Percentiles rank a stretch among this genome's conserved stretches.
Evolutionary conservation across 2,888 invertebrate genomes (phyloP).

Genomic region (Dinocampus coccinellae): DNA sequence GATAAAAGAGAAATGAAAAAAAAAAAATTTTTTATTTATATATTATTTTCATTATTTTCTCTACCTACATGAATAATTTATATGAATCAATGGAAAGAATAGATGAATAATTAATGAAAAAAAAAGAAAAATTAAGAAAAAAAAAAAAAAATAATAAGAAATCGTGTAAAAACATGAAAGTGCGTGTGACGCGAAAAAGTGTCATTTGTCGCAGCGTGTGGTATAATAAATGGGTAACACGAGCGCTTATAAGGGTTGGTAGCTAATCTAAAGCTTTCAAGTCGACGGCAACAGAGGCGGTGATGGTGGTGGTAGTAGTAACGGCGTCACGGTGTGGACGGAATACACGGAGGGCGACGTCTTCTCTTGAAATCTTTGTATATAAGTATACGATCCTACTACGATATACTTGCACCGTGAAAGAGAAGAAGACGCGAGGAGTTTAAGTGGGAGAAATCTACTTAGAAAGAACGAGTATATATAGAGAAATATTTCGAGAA

Average conservation of each 20-base stretch:
- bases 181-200: conserved; percentile 29
- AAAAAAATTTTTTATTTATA: too few relatives aligned
- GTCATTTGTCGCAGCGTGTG: conserved; percentile 56
- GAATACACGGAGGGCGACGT: conserved; percentile 34
- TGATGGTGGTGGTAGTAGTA: too few relatives aligned
- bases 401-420: conserved; percentile 30
- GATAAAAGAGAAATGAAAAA: too few relatives aligned
- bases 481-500: too few relatives aligned
- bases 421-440: conserved; percentile 38
- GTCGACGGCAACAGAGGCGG: conserved; percentile 34
- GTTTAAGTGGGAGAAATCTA: conserved; percentile 29
- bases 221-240: conserved; percentile 69
- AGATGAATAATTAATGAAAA: too few relatives aligned
- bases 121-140: not conserved
- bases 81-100: too few relatives aligned
- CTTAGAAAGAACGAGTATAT: conserved; percentile 14
- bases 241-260: conserved; percentile 67
- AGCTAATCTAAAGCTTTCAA: conserved; percentile 67
- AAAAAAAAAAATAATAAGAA: not conserved
- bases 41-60: not conserved
- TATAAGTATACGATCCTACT: not conserved
- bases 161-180: conserved; percentile 13
- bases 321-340: conserved; percentile 46
- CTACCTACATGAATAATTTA: too few relatives aligned
- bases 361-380: not conserved